A percentile compares a stretch with the other conserved stretches of the same genome.
These are phyloP conservation scores for Brachyopa scutellaris DNA, from an alignment of 2,888 invertebrate species.

Conservation along the genomic window DNA sequence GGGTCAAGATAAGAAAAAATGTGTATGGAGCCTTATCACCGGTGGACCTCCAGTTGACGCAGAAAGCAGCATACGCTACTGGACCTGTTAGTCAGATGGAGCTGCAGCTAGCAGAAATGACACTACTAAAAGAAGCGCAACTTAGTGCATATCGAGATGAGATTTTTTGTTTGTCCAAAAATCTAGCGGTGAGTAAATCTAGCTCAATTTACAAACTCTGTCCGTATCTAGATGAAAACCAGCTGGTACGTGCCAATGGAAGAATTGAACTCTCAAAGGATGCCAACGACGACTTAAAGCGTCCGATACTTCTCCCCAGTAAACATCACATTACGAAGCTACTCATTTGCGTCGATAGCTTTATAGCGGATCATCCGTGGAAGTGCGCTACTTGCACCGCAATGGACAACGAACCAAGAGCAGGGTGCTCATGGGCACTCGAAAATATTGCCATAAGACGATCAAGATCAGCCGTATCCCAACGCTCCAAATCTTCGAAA, in stretches of 20 bases:
- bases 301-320: neutral
- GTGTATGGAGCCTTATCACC: too few relatives aligned
- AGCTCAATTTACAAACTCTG: slow-evolving; percentile 27
- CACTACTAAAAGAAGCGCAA: too few relatives aligned
- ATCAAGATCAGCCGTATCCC: neutral
- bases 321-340: slow-evolving; percentile 1
- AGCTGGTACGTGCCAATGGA: slow-evolving; percentile 7
- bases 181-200: slow-evolving; percentile 2
- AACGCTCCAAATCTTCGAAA: neutral
- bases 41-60: too few relatives aligned
- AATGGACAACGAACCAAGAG: neutral
- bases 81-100: too few relatives aligned
- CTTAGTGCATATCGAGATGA: too few relatives aligned
- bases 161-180: too few relatives aligned
- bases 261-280: slow-evolving; percentile 3
- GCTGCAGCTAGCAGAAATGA: slow-evolving; percentile 3
- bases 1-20: neutral
- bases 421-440: neutral
- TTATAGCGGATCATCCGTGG: neutral
- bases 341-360: neutral
- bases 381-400: neutral
- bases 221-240: too few relatives aligned
- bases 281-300: neutral
- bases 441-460: neutral
- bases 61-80: neutral